Evolutionary conservation across 2,888 invertebrate species (phyloP).

Genomic region (Aproaerema taeniolella): DNA sequence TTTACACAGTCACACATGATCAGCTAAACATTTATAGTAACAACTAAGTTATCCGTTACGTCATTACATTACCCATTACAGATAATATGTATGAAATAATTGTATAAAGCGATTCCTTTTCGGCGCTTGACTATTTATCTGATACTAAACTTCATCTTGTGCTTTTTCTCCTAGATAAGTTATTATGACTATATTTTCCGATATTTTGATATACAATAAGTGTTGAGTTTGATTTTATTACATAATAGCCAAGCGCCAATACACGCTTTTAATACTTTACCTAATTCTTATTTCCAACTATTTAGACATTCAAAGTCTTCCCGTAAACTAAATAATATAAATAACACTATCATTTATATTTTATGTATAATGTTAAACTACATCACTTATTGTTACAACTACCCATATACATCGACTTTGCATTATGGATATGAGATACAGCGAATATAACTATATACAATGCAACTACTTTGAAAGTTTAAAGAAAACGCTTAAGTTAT

Average conservation of each 20-base stretch:
- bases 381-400: slow-evolving; percentile 50
- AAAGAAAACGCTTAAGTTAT: slow-evolving; percentile 49
- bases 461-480: slow-evolving; percentile 47
- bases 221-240: too few relatives aligned
- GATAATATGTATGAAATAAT: slow-evolving; percentile 61
- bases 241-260: slow-evolving; percentile 70
- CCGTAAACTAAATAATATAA: slow-evolving; percentile 73
- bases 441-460: slow-evolving; percentile 57
- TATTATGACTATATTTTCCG: too few relatives aligned
- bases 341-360: slow-evolving; percentile 70
- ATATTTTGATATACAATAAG: too few relatives aligned
- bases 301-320: slow-evolving; percentile 62
- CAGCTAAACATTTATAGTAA: slow-evolving; percentile 77
- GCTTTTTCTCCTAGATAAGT: too few relatives aligned
- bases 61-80: slow-evolving; percentile 63
- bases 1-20: slow-evolving; percentile 67
- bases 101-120: slow-evolving; percentile 49
- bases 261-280: slow-evolving; percentile 49
- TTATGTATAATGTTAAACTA: slow-evolving; percentile 66
- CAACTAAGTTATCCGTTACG: slow-evolving; percentile 68
- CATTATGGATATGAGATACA: slow-evolving; percentile 58
- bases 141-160: too few relatives aligned
- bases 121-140: slow-evolving; percentile 65
- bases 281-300: slow-evolving; percentile 64
- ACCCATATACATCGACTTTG: slow-evolving; percentile 59